Base-by-base conservation (phyloP, 2,797 vertebrate species). In the Hylomyscus alleni region DNA sequence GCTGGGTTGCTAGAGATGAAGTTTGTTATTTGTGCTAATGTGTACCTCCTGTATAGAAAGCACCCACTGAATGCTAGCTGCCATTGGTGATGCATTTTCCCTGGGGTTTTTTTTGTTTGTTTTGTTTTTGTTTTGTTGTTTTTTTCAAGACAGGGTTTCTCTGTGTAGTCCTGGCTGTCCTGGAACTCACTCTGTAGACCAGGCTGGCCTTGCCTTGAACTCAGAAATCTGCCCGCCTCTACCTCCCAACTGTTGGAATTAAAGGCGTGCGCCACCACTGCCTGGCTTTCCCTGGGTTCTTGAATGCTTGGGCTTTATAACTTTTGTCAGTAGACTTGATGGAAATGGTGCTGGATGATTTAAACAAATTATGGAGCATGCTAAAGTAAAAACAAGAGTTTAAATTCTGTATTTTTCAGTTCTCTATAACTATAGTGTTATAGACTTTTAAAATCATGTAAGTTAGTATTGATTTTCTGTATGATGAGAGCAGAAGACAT, bases 351-450 rank as follows among this genome's bases (percentile, higher is more conserved):
- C n/a, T 86, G 37, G 82, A 58, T 73, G 84, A 29, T 40, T 87
- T 11, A 56, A 88, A 93, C 91, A 83, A 13, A 84, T 88, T 7
- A 3, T 81, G 81, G 62, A 75, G 20, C 11, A 4, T 76, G 6
- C 67, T 85, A 95, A 65, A 93, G 52, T 52, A 86, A 78, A 96
- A 80, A 69, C 31, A 92, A 94, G 29, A 50, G 19, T 22, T 67
- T 73, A 13, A 77, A 78, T 56, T 91, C 22, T 87, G 4, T 91
- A 67, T 93, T 87, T n/a, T 19, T 50, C 31, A 31, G 52, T 96
- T 44, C 65, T 73, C 40, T 69, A 81, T 44, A 95, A 34, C 20
- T 37, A 24, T 54, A 76, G 56, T 73, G 29, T 92, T 50, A 67
- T 0, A 34, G 47, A 60, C 22, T 88, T 95, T 94, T 76, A 86